Conservation (phyloP, 2,797 vertebrate species). For the Hydrocynus forskahlii region DNA sequence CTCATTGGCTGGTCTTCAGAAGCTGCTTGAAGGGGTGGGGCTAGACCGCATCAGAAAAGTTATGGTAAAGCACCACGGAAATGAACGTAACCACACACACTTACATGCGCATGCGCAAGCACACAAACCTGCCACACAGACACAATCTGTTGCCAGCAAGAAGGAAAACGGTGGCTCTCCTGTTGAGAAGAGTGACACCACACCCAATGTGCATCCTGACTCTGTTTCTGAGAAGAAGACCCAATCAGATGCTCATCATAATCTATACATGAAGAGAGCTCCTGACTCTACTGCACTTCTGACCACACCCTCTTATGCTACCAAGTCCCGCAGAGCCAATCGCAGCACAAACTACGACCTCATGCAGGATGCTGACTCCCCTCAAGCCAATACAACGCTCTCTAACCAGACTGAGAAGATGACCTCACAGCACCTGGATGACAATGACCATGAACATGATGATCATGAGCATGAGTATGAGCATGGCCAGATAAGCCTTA, state of each 20-base stretch:
- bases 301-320: constrained; percentile 45
- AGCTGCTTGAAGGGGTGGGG: constrained; percentile 85
- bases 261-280: constrained; percentile 59
- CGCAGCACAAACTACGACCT: constrained; percentile 48
- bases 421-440: not conserved
- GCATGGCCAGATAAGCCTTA: not conserved
- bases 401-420: constrained; percentile 41
- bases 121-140: constrained; percentile 47
- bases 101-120: constrained; percentile 40
- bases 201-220: constrained; percentile 43
- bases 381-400: constrained; percentile 15
- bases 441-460: constrained; percentile 20
- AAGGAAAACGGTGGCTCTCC: constrained; percentile 23
- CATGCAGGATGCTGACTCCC: constrained; percentile 15
- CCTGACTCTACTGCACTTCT: constrained; percentile 41
- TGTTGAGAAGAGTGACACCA: constrained; percentile 49
- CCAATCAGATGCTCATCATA: constrained; percentile 46
- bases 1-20: constrained; percentile 85
- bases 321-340: constrained; percentile 41
- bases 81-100: constrained; percentile 44
- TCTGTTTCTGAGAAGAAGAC: constrained; percentile 57
- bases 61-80: constrained; percentile 71
- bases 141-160: constrained; percentile 24
- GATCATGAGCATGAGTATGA: not conserved
- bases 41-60: constrained; percentile 82